Evolutionary conservation across 2,797 vertebrate species (phyloP).

Genomic region (Spondyliosoma cantharus): DNA sequence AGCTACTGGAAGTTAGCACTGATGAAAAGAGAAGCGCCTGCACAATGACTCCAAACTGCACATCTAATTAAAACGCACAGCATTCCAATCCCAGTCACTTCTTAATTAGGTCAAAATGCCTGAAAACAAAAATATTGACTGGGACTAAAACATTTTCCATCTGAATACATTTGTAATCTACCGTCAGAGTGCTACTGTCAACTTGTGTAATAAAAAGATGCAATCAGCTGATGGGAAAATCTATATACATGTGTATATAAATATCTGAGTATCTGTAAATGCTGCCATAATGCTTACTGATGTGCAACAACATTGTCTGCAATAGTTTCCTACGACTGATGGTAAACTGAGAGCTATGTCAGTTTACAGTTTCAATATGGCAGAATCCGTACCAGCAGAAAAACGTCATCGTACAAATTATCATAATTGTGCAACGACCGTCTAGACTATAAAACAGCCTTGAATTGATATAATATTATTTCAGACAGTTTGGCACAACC

Average conservation of each 20-base stretch:
- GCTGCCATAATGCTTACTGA: neutral
- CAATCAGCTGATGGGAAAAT: neutral
- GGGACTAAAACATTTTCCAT: too few relatives aligned
- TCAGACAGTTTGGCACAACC: neutral
- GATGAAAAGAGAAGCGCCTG: neutral
- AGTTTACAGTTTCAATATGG: neutral
- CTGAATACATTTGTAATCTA: too few relatives aligned
- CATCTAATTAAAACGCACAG: neutral
- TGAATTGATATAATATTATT: neutral
- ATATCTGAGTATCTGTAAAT: too few relatives aligned
- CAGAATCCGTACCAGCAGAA: neutral
- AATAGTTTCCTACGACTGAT: neutral
- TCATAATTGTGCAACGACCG: neutral
- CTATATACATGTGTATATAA: too few relatives aligned
- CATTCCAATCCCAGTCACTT: neutral
- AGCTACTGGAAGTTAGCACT: too few relatives aligned
- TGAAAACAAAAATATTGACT: too few relatives aligned
- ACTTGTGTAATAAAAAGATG: too few relatives aligned
- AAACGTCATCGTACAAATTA: neutral
- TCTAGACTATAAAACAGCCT: neutral
- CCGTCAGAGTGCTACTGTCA: too few relatives aligned
- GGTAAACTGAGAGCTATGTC: neutral
- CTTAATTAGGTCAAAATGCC: too few relatives aligned
- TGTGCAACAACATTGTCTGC: neutral
- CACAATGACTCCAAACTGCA: neutral